These are phyloP conservation scores for Lasioglossum morio DNA, from an alignment of 2,888 invertebrate species.

Conservation along the genomic window DNA sequence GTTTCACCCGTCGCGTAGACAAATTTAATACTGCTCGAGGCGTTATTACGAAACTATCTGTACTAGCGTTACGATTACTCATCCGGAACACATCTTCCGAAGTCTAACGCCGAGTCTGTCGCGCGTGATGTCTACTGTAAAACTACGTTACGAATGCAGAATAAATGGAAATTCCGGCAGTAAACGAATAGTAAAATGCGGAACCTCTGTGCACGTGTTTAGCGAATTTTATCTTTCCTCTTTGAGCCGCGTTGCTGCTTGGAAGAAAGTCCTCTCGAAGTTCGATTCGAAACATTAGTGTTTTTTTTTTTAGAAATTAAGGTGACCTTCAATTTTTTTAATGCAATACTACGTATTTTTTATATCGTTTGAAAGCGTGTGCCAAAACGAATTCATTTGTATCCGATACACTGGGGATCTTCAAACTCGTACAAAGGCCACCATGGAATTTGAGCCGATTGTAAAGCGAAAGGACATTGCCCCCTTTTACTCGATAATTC, in stretches of 20 bases:
- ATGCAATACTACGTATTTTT: no score
- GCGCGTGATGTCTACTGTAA: not conserved
- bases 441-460: no score
- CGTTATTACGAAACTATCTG: conserved; percentile 14
- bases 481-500: no score
- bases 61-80: conserved; percentile 26
- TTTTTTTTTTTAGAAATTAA: not conserved
- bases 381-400: no score
- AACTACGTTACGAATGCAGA: conserved; percentile 19
- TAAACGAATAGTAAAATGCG: conserved; percentile 16
- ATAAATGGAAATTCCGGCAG: not conserved
- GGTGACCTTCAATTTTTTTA: no score
- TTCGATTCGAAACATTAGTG: not conserved
- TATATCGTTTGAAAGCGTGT: no score
- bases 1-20: conserved; percentile 5
- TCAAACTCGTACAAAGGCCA: no score
- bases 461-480: no score
- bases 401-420: no score
- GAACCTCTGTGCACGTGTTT: conserved; percentile 7
- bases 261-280: not conserved
- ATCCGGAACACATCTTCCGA: conserved; percentile 20
- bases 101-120: not conserved
- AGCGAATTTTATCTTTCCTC: conserved; percentile 2
- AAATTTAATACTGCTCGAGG: conserved; percentile 25
- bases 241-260: not conserved